phyloP scores from a whole-genome alignment of 2,113 vertebrate genomes.

The Poecilia latipinna region DNA sequence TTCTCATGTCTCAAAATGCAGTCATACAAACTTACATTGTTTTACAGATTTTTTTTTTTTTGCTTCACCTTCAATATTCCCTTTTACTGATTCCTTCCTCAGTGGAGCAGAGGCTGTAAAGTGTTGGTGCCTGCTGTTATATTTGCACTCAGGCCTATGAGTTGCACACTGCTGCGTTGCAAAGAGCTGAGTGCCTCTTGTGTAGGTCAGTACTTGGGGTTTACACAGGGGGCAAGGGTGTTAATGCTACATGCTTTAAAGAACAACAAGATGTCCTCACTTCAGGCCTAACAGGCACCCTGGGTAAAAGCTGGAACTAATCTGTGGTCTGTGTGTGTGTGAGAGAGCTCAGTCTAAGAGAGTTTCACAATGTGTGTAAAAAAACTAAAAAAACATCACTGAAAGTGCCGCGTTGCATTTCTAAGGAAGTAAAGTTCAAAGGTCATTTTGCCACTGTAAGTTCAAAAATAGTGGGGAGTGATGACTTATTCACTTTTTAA shows the following conservation, averaged over 20 bases:
- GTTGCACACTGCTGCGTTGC: constrained; percentile 50
- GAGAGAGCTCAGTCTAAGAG: constrained; percentile 13
- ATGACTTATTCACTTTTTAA: background rate
- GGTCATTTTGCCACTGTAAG: background rate
- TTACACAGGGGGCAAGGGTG: constrained; percentile 79
- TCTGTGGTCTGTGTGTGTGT: constrained; percentile 56
- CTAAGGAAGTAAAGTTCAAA: constrained; percentile 14
- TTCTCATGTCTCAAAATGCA: constrained; percentile 22
- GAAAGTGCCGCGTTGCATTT: constrained; percentile 25
- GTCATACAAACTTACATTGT: background rate
- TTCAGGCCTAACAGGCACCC: constrained; percentile 71
- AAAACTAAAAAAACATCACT: background rate
- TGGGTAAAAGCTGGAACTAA: constrained; percentile 80
- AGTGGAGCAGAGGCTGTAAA: constrained; percentile 34
- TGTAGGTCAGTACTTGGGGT: constrained; percentile 74
- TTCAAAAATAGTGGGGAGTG: background rate
- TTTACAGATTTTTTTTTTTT: constrained; percentile 26
- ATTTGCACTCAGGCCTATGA: constrained; percentile 21
- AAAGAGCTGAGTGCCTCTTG: constrained; percentile 59
- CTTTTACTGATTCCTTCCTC: constrained; percentile 62
- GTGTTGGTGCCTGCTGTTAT: constrained; percentile 18
- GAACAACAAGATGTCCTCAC: constrained; percentile 81
- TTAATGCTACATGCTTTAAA: constrained; percentile 81
- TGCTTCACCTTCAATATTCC: constrained; percentile 35
- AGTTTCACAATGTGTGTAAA: constrained; percentile 1